A percentile compares a stretch with the other conserved stretches of the same genome.
These are phyloP conservation scores for Leptopterna dolabrata DNA, from an alignment of 2,888 invertebrate species.

Conservation along the genomic window DNA sequence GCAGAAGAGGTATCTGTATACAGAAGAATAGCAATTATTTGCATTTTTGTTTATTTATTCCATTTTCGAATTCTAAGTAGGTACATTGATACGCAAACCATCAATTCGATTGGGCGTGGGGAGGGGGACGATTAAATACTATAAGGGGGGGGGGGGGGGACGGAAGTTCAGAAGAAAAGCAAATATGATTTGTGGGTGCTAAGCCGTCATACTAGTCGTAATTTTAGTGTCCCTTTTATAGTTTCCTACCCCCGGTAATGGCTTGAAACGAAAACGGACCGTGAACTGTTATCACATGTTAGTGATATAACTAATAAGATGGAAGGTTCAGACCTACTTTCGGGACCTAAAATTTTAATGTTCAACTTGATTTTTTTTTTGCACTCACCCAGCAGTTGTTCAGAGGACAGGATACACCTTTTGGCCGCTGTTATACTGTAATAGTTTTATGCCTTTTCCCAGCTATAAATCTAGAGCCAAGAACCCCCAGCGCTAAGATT, in stretches of 20 bases:
- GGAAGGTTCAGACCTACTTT: not conserved
- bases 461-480: not conserved
- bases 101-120: too few relatives aligned
- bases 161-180: not conserved
- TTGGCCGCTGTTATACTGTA: not conserved
- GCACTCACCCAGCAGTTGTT: not conserved
- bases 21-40: too few relatives aligned
- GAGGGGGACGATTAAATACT: too few relatives aligned
- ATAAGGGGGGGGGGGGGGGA: not conserved
- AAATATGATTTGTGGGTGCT: not conserved
- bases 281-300: not conserved
- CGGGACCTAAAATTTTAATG: not conserved
- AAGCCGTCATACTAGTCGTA: not conserved
- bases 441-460: conserved; percentile 1
- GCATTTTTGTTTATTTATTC: too few relatives aligned
- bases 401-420: not conserved
- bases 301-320: not conserved
- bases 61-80: too few relatives aligned
- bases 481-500: not conserved
- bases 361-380: not conserved
- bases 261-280: not conserved
- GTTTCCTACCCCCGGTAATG: not conserved
- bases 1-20: too few relatives aligned
- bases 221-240: not conserved
- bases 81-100: too few relatives aligned